Base-by-base conservation (phyloP, 2,797 vertebrate species). In the Sitta carolinensis region DNA sequence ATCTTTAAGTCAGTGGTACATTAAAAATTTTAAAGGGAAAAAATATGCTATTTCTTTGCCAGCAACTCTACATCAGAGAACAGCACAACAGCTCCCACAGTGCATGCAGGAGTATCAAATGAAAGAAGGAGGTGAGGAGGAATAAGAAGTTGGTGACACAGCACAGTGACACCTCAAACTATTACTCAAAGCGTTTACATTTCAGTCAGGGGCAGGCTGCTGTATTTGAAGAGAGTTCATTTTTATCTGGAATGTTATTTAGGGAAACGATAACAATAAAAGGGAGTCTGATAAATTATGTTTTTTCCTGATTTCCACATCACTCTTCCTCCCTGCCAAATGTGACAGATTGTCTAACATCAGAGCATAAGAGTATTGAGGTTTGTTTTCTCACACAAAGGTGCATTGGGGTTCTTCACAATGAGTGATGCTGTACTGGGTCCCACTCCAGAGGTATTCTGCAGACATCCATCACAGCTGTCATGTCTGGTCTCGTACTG, bases 351-450 rank as follows among this genome's bases (percentile, higher is more conserved):
- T 29, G 48, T 84, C 40, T 72, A 63, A 77, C 42, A 84, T 76
- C 17, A 68, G n/a, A 83, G 7, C 30, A 69, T 58, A 30, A 62
- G 69, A 61, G 4, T 48, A 75, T 8, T 82, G 59, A 84, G 14
- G 7, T 70, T 96, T 93, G 58, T 91, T 94, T 93, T 89, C 77
- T 63, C 59, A 40, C 16, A 4, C 40, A 84, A 86, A 97, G 38
- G 63, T 42, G 29, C 48, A 29, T 8, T 16, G 6, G n/a, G 22
- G 23, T 81, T 62, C 43, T 83, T 92, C 47, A 54, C 21, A 77
- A 63, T 84, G 57, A 68, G 13, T 59, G 47, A 30, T 51, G 11
- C 8, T 86, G 32, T 61, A 94, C 52, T 8, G 21, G 27, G 29
- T 94, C 84, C 27, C 68, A 50, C 36, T 83, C 54, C 40, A 91